Base-by-base conservation (phyloP, 30 jellyfish, hydroid and myxozoan genomes). In the Cassiopea andromeda region DNA sequence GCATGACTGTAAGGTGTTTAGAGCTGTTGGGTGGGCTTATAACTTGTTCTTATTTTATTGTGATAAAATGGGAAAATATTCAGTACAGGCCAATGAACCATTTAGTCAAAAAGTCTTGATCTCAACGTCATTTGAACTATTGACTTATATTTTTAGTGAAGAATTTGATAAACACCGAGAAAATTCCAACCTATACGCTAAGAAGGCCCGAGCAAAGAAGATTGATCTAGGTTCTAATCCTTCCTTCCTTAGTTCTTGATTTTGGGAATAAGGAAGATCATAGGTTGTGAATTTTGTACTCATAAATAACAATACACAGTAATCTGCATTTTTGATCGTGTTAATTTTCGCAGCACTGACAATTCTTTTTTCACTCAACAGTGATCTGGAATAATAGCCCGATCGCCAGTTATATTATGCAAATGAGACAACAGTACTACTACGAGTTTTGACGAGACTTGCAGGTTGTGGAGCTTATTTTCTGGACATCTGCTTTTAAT, bases 361-460 rank as follows among this genome's bases (percentile, higher is more conserved):
- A 27, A 83, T 83, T 18, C 47, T 46, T 83, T 69, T 43, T 83
- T 71, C 48, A 83, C 74, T 83, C 80, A 69, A 50, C 84, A 83
- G 84, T 73, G 38, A 84, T 69, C 70, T 74, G 46, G 46, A 15
- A 50, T 19, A n/a, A 17, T 19, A 1, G 69, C 46, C 74, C 27
- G 68, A 47, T 72, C 48, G 72, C 60, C 17, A 71, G 75, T 48
- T 44, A 58, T 83, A 69, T 83, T 83, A 83, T 83, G 91, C 91
- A 83, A 83, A 83, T 83, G 76, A 57, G 81, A 46, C 15, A 14
- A 60, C 44, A 46, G 13, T 66, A 50, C 50, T 57, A 60, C 85
- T 38, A 73, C 59, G 90, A 60, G 57, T 60, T 67, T 10, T 48
- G 48, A 82, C 44, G 60, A 45, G 72, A 13, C 49, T 82, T 82